Evolutionary conservation across 2,113 vertebrate species (phyloP).

Genomic region (Chaetodon trifascialis): DNA sequence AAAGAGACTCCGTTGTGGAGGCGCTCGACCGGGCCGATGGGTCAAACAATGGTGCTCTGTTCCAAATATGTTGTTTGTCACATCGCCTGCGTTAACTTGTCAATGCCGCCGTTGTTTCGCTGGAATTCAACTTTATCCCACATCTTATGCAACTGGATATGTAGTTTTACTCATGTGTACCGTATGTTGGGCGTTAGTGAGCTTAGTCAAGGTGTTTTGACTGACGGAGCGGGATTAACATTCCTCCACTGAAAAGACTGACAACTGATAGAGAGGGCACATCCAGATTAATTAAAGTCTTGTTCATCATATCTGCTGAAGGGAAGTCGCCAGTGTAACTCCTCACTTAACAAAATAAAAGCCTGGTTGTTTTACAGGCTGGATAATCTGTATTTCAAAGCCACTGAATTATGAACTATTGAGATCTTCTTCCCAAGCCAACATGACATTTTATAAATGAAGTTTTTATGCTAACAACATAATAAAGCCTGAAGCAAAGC

Average conservation of each 20-base stretch:
- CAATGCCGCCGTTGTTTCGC: constrained; percentile 73
- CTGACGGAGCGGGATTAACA: constrained; percentile 2
- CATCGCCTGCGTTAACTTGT: constrained; percentile 69
- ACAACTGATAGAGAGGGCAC: not conserved
- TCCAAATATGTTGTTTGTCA: constrained; percentile 82
- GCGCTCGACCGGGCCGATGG: constrained; percentile 58
- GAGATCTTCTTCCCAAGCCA: not conserved
- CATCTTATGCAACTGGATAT: constrained; percentile 68
- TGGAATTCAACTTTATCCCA: constrained; percentile 71
- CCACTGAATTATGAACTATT: not conserved
- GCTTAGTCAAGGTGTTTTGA: constrained; percentile 19
- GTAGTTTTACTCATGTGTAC: constrained; percentile 33
- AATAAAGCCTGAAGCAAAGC: constrained; percentile 15
- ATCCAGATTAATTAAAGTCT: not conserved
- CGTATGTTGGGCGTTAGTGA: not conserved
- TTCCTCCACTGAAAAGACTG: not conserved
- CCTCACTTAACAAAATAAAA: constrained; percentile 42
- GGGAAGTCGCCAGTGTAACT: not conserved
- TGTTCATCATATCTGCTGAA: not conserved
- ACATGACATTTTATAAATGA: constrained; percentile 25
- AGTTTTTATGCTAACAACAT: constrained; percentile 18
- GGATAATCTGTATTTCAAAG: constrained; percentile 1
- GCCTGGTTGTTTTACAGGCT: not conserved
- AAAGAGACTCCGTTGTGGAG: constrained; percentile 68
- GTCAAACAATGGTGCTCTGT: constrained; percentile 79